Conservation (phyloP, 1,140 invertebrate species). For the Limonius californicus region DNA sequence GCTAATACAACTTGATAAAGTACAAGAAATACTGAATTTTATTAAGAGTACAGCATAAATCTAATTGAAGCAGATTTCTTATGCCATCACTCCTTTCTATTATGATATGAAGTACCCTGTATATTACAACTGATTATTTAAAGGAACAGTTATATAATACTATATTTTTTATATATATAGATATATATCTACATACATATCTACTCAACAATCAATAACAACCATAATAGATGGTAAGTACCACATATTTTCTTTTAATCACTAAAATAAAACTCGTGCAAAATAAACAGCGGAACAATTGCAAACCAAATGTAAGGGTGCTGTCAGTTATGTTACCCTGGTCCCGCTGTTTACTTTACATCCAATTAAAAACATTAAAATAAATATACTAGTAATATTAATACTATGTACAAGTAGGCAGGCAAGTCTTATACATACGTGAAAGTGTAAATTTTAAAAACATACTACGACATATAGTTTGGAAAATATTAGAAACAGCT, state of each 20-base stretch:
- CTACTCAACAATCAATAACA: conserved; percentile 27
- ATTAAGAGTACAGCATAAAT: not conserved
- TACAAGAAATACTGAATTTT: too few relatives aligned
- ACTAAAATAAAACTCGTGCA: not conserved
- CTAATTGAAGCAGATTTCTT: too few relatives aligned
- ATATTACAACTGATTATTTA: not conserved
- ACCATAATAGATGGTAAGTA: conserved; percentile 13
- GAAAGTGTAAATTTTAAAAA: conserved; percentile 13
- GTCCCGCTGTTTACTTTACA: too few relatives aligned
- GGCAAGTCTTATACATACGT: conserved; percentile 4
- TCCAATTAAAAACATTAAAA: too few relatives aligned
- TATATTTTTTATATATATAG: conserved; percentile 5
- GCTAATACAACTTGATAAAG: too few relatives aligned
- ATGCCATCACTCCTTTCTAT: too few relatives aligned
- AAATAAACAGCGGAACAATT: too few relatives aligned
- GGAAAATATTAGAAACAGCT: conserved; percentile 20
- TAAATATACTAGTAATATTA: not conserved
- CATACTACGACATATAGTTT: conserved; percentile 1
- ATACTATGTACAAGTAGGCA: not conserved
- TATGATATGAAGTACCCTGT: not conserved
- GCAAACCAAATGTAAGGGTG: conserved; percentile 9
- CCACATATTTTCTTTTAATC: not conserved
- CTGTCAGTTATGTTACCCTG: too few relatives aligned
- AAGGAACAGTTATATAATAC: conserved; percentile 5
- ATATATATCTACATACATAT: conserved; percentile 7